These are phyloP conservation scores for Sebastes taczanowskii DNA, from an alignment of 2,797 vertebrate species.

Conservation along the genomic window DNA sequence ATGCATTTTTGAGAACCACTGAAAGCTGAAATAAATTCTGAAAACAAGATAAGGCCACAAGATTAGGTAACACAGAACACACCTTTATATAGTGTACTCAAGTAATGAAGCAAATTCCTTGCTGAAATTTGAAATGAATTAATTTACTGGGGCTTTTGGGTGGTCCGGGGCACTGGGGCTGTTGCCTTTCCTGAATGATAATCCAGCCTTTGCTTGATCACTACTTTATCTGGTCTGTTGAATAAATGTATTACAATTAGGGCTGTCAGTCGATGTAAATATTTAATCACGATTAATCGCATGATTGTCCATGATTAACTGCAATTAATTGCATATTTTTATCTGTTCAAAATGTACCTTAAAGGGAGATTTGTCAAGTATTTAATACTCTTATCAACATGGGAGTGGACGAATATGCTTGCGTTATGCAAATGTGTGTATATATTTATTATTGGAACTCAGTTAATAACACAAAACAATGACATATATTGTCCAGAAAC, in stretches of 20 bases:
- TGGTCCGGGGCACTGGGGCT: not conserved
- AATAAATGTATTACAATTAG: no score
- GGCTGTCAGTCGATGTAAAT: not conserved
- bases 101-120: not conserved
- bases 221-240: not conserved
- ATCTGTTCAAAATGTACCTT: no score
- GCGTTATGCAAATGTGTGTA: no score
- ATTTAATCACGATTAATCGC: no score
- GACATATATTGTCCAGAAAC: no score
- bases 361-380: no score
- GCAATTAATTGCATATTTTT: no score
- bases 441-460: no score
- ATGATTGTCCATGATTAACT: no score
- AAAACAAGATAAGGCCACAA: not conserved
- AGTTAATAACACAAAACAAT: no score
- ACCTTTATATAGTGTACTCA: not conserved
- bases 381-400: no score
- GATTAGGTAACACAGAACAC: not conserved
- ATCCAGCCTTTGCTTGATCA: not conserved
- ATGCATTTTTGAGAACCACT: not conserved
- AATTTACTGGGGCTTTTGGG: not conserved
- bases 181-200: not conserved
- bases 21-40: not conserved
- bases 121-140: not conserved
- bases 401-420: no score